Base-by-base conservation (phyloP, 2,797 vertebrate genomes). In the Sebastes melanostomus region DNA sequence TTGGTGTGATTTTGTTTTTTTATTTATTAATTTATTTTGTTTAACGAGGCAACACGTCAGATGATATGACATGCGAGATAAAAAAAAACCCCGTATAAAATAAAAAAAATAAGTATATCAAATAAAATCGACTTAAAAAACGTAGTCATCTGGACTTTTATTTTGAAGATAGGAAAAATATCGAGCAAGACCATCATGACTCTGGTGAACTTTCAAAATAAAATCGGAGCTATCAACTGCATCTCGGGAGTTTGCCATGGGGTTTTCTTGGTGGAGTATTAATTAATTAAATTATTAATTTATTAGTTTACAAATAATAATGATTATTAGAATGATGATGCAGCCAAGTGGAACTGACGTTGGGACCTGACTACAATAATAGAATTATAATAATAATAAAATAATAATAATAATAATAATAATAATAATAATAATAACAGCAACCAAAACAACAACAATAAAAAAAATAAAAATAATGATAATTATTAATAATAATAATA, bases 401-500 rank as follows among this genome's bases (percentile, higher is more conserved):
- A 13, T 12, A 38, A 14, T 14, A 38, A 38, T 34, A 34, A 34
- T 10, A 34, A 34, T 34, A 34, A 32, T 42, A 36, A 12, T 11
- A 38, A 5, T 34, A 38, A 38, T 38, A 38, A 13, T 13, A 38
- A 38, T 38, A 38, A 38, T 38, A 38, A 36, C 34, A 36, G 34
- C 34, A 36, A 0, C 32, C 9, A 34, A 0, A 34, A 34, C 1
- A 36, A 36, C 10, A 36, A 0, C 4, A 36, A 36, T 34, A 34
- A 8, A 3, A 30, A 34, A 1, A 4, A 32, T 9, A 9, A 32
- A 0, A 13, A 42, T 42, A 38, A 38, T 38, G 1, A 38, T 38
- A 38, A 5, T 34, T 34, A 11, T 9, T 32, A 9, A 12, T 36
- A 1, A 34, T 36, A 2, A 34, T 11, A 34, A 34, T 4, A 16